Conservation (phyloP, 2,797 vertebrate species). For the Adelosebastes latens region DNA sequence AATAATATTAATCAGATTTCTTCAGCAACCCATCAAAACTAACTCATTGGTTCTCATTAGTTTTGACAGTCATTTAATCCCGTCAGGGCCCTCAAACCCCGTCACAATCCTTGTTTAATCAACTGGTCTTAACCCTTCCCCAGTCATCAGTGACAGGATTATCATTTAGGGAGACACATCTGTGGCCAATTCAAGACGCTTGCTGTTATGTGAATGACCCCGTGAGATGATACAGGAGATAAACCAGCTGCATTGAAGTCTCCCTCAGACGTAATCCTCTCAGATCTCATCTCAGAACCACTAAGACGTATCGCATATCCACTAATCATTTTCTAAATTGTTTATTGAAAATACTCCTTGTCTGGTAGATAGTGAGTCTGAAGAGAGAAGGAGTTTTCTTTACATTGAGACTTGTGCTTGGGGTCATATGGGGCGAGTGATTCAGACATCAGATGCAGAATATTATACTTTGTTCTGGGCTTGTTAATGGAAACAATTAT, state of each 20-base stretch:
- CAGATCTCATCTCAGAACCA: slow-evolving; percentile 56
- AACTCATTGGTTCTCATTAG: slow-evolving; percentile 49
- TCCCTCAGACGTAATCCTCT: slow-evolving; percentile 58
- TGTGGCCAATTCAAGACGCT: slow-evolving; percentile 72
- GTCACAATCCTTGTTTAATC: slow-evolving; percentile 71
- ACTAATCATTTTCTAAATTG: slow-evolving; percentile 75
- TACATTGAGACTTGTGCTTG: slow-evolving; percentile 4
- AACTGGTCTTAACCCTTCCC: slow-evolving; percentile 59
- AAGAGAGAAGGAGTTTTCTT: slow-evolving; percentile 14
- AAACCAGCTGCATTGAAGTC: slow-evolving; percentile 64
- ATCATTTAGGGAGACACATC: slow-evolving; percentile 74
- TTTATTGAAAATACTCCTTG: slow-evolving; percentile 66
- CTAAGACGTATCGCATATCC: slow-evolving; percentile 65
- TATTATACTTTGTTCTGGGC: neutral
- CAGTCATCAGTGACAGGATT: slow-evolving; percentile 73
- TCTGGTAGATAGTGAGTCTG: slow-evolving; percentile 42
- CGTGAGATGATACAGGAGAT: slow-evolving; percentile 72
- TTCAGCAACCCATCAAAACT: slow-evolving; percentile 13
- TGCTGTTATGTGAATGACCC: slow-evolving; percentile 66
- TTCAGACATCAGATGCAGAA: slow-evolving; percentile 3
- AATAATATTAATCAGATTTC: slow-evolving; percentile 26
- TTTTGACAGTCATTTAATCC: slow-evolving; percentile 70
- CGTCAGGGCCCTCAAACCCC: slow-evolving; percentile 31
- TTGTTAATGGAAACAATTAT: slow-evolving; percentile 52
- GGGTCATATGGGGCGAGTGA: slow-evolving; percentile 44